These are phyloP conservation scores for Anguilla megastoma DNA, from an alignment of 2,797 vertebrate species.

Conservation along the genomic window DNA sequence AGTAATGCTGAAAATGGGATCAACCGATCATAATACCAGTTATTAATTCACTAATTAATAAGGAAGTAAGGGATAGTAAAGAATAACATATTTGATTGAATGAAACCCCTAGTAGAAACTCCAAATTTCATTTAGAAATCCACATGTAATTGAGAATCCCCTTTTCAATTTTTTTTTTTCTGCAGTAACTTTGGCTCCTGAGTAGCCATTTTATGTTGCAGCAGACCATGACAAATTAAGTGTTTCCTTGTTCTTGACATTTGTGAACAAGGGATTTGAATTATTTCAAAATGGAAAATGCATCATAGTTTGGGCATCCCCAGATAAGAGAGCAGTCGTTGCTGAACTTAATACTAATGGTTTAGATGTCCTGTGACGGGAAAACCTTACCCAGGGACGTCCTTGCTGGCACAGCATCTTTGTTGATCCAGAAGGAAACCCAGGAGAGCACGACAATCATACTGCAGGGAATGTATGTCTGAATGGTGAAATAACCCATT, in stretches of 20 bases:
- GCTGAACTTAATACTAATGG: neutral
- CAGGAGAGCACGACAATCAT: conserved; percentile 96
- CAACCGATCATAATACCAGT: too few species aligned
- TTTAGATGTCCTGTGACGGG: neutral
- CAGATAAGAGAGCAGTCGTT: neutral
- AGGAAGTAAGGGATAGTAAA: neutral
- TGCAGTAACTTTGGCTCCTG: too few species aligned
- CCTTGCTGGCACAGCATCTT: conserved; percentile 95
- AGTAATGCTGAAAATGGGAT: too few species aligned
- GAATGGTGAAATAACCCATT: conserved; percentile 99
- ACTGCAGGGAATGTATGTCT: conserved; percentile 98
- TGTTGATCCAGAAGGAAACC: conserved; percentile 99
- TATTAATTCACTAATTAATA: neutral
- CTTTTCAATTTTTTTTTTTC: too few species aligned
- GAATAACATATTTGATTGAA: too few species aligned
- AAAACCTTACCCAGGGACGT: conserved; percentile 85
- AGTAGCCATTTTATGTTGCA: too few species aligned
- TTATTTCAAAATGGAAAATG: too few species aligned
- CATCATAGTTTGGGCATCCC: neutral
- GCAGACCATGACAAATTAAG: too few species aligned
- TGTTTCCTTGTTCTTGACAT: too few species aligned
- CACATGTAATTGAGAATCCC: too few species aligned
- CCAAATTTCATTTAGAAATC: neutral
- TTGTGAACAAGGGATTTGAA: too few species aligned
- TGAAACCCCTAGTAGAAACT: neutral